Evolutionary conservation across 2,113 vertebrate species (phyloP).

Genomic region (Pelecanus crispus): DNA sequence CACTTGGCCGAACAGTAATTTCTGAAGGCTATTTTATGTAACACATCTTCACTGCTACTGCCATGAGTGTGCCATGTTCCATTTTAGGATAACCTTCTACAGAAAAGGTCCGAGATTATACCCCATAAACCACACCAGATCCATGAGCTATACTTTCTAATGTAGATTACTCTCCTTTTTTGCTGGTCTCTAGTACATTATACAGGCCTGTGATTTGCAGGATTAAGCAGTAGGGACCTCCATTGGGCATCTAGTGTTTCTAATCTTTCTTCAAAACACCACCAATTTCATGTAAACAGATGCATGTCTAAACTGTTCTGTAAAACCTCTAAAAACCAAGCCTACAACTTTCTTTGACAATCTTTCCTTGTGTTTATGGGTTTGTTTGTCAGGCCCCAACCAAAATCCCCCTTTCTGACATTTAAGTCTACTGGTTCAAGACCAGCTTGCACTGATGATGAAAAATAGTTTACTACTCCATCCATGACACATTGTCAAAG

Average conservation of each 20-base stretch:
- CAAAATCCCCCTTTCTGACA: not conserved
- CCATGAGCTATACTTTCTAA: not conserved
- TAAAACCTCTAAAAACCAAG: not conserved
- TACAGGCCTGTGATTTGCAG: rapidly evolving
- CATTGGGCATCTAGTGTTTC: not conserved
- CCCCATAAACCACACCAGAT: not conserved
- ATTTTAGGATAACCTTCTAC: not conserved
- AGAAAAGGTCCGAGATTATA: not conserved
- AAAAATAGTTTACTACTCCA: not conserved
- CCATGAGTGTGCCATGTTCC: rapidly evolving
- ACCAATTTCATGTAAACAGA: rapidly evolving
- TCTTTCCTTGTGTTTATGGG: not conserved
- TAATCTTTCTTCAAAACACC: not conserved
- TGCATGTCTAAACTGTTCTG: not conserved
- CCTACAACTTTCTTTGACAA: not conserved
- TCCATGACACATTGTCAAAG: not conserved
- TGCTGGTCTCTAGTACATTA: not conserved
- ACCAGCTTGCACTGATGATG: rapidly evolving
- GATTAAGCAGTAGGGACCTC: not conserved
- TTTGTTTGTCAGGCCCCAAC: not conserved
- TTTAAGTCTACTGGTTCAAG: not conserved
- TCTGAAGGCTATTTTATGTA: not conserved
- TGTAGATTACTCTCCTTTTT: too few relatives aligned
- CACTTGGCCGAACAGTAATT: rapidly evolving
- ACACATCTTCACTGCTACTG: not conserved